These are phyloP conservation scores for Ylistrum balloti DNA, from an alignment of 1,140 invertebrate species.

Conservation along the genomic window DNA sequence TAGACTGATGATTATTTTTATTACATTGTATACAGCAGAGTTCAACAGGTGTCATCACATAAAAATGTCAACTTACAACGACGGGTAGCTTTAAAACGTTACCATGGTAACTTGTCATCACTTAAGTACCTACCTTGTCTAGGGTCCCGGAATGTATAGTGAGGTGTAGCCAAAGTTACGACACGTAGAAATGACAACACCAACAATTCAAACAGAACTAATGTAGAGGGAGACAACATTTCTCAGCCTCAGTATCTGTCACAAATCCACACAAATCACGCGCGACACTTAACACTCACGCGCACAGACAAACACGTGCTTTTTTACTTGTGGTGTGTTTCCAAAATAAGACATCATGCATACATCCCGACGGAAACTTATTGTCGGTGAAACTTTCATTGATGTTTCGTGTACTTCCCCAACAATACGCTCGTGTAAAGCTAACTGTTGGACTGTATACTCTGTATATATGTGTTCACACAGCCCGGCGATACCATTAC, in stretches of 20 bases:
- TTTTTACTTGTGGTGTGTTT: neutral
- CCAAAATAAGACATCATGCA: neutral
- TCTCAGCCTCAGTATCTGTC: constrained; percentile 4
- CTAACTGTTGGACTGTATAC: neutral
- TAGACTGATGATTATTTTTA: no score
- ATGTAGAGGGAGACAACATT: neutral
- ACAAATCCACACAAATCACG: constrained; percentile 7
- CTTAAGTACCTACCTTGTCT: neutral
- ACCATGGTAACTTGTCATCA: neutral
- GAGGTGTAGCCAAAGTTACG: neutral
- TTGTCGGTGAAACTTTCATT: neutral
- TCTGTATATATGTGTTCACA: constrained; percentile 5
- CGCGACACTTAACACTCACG: constrained; percentile 19
- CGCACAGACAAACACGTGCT: constrained; percentile 19
- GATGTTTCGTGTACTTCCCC: neutral
- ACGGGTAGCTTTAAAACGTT: neutral
- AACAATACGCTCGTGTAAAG: neutral
- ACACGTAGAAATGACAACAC: neutral
- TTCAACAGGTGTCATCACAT: no score
- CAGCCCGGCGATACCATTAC: neutral
- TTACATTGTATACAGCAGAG: no score
- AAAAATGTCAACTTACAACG: no score
- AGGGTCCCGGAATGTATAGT: neutral
- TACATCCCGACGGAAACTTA: neutral
- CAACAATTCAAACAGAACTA: neutral